A percentile compares a stretch with the other conserved stretches of the same genome.
Conservation (phyloP, 2,113 vertebrate genomes). For the Menidia beryllina region DNA sequence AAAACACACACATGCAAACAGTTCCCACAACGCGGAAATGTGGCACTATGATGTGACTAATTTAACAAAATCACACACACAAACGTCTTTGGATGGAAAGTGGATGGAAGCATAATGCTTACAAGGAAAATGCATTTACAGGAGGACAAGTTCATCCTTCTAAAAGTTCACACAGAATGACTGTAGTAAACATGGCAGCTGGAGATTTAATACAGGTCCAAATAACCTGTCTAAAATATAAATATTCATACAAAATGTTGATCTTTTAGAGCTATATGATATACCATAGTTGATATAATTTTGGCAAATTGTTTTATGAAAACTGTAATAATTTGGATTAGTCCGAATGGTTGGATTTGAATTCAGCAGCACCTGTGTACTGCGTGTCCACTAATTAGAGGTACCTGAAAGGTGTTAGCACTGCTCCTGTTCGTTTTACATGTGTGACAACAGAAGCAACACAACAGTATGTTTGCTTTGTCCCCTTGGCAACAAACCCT, state of each 20-base stretch:
- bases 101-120: conserved; percentile 26
- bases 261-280: not conserved
- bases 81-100: conserved; percentile 21
- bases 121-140: conserved; percentile 53
- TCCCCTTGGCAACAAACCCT: conserved; percentile 87
- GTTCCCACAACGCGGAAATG: conserved; percentile 33
- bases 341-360: conserved; percentile 1
- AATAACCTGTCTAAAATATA: conserved; percentile 26
- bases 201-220: not conserved
- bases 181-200: conserved; percentile 36
- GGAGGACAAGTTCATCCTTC: conserved; percentile 56
- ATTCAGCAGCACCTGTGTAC: not conserved
- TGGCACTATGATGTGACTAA: conserved; percentile 13
- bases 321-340: not conserved
- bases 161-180: conserved; percentile 34
- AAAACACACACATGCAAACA: conserved; percentile 31
- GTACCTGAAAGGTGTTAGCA: conserved; percentile 65
- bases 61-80: conserved; percentile 40
- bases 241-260: conserved; percentile 4
- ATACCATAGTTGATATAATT: not conserved
- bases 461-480: conserved; percentile 86
- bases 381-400: conserved; percentile 44
- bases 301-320: not conserved
- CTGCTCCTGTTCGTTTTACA: conserved; percentile 73
- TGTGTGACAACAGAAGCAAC: conserved; percentile 80